Conservation (phyloP, 2,113 vertebrate genomes). For the Stercorarius parasiticus region DNA sequence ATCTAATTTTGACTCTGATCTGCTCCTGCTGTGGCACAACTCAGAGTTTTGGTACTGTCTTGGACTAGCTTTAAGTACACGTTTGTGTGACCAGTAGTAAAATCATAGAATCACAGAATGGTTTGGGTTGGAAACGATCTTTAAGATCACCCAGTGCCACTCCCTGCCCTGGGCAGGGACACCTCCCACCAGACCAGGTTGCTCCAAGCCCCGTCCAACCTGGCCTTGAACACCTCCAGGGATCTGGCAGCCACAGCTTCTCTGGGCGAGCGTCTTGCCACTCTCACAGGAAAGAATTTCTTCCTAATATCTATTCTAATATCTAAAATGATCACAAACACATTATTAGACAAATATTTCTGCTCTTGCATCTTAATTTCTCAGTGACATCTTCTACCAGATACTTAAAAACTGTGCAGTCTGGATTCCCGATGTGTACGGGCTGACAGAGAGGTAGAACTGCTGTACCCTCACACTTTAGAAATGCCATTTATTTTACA, state of each 20-base stretch:
- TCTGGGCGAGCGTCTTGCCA: not conserved
- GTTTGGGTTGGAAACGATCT: not conserved
- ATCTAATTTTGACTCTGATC: not conserved
- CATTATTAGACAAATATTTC: accelerated
- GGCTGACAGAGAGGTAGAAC: not conserved
- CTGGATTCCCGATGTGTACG: not conserved
- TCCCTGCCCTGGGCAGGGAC: not conserved
- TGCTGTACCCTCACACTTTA: not conserved
- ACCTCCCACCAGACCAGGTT: not conserved
- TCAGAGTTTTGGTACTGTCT: not conserved
- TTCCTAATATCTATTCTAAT: not conserved
- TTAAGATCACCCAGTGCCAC: not conserved
- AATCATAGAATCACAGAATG: not conserved
- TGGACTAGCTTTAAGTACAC: not conserved
- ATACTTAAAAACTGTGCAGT: too few relatives aligned
- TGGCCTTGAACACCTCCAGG: not conserved
- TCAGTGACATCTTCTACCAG: not conserved
- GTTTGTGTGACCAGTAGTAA: accelerated
- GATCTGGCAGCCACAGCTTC: not conserved
- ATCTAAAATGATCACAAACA: not conserved
- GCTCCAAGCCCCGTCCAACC: not conserved
- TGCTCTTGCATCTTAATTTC: not conserved
- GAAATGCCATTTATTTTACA: not conserved
- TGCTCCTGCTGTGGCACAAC: not conserved
- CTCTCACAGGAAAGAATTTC: not conserved